A percentile compares a stretch with the other conserved stretches of the same genome.
These are phyloP conservation scores for Chaetops frenatus DNA, from an alignment of 2,113 vertebrate species.

Conservation along the genomic window DNA sequence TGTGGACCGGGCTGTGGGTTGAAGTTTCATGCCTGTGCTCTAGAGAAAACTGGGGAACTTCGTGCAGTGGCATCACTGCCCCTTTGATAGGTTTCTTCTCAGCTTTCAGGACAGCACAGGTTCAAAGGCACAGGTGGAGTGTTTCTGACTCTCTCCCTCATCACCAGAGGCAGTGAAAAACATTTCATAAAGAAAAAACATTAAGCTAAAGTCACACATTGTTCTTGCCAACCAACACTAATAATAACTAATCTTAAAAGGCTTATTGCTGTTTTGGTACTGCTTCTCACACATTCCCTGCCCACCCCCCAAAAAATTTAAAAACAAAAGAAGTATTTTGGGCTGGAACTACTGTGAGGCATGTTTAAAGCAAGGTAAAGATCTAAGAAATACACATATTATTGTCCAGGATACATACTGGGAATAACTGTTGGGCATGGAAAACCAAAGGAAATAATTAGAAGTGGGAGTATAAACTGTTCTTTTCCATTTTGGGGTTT, in stretches of 20 bases:
- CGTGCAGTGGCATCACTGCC: neutral
- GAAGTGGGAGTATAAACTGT: neutral
- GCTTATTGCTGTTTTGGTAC: neutral
- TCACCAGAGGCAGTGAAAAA: neutral
- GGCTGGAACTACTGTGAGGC: neutral
- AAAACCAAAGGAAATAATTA: neutral
- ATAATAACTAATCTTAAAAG: neutral
- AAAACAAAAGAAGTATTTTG: neutral
- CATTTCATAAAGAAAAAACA: neutral
- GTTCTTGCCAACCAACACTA: neutral
- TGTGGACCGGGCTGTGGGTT: accelerated
- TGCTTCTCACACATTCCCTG: neutral
- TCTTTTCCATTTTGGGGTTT: neutral
- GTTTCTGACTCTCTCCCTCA: neutral
- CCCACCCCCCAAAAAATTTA: no score
- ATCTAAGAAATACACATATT: neutral
- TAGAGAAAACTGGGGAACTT: neutral
- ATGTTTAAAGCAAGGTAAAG: neutral
- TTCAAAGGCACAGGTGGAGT: neutral
- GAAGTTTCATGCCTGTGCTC: neutral
- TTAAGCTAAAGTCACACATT: neutral
- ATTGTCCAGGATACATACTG: neutral
- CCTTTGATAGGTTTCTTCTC: neutral
- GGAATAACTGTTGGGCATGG: neutral
- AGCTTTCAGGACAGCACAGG: neutral